Percentiles rank a stretch among this genome's conserved stretches.
Evolutionary conservation across 2,113 vertebrate species (phyloP).

Genomic region (Notarius lentiginosus): DNA sequence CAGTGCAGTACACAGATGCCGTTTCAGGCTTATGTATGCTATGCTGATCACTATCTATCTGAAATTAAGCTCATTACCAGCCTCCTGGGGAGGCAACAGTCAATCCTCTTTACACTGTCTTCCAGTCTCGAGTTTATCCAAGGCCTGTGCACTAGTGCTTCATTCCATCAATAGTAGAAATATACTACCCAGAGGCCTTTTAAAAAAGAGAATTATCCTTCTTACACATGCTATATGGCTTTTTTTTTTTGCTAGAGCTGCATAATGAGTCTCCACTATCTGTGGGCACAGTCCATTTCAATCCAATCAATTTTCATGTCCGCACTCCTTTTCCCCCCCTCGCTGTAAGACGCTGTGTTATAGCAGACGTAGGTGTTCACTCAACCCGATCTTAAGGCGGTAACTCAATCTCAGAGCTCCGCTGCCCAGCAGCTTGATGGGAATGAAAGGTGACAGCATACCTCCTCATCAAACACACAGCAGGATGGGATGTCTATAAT

Average conservation of each 20-base stretch:
- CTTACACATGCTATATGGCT: not conserved
- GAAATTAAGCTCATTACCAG: conserved; percentile 47
- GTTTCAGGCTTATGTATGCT: not conserved
- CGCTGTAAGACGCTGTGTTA: conserved; percentile 22
- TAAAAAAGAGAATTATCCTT: not conserved
- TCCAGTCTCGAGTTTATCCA: not conserved
- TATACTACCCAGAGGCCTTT: not conserved
- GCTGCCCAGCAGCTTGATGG: conserved; percentile 30
- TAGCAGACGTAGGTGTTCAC: not conserved
- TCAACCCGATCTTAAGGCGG: conserved; percentile 25
- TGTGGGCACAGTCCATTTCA: conserved; percentile 31
- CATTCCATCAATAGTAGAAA: not conserved
- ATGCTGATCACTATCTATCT: conserved; percentile 35
- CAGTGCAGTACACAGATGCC: not conserved
- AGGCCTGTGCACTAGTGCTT: not conserved
- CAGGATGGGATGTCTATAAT: conserved; percentile 16
- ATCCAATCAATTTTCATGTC: conserved; percentile 31
- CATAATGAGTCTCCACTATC: conserved; percentile 12
- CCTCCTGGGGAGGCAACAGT: conserved; percentile 9
- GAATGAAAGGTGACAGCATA: conserved; percentile 36
- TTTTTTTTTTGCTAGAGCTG: not conserved
- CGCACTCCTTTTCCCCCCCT: not conserved
- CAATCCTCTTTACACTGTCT: conserved; percentile 36
- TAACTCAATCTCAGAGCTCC: conserved; percentile 42
- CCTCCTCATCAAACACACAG: conserved; percentile 37